These are phyloP conservation scores for Nautilus pompilius DNA, from an alignment of 1,140 invertebrate genomes.

Conservation along the genomic window DNA sequence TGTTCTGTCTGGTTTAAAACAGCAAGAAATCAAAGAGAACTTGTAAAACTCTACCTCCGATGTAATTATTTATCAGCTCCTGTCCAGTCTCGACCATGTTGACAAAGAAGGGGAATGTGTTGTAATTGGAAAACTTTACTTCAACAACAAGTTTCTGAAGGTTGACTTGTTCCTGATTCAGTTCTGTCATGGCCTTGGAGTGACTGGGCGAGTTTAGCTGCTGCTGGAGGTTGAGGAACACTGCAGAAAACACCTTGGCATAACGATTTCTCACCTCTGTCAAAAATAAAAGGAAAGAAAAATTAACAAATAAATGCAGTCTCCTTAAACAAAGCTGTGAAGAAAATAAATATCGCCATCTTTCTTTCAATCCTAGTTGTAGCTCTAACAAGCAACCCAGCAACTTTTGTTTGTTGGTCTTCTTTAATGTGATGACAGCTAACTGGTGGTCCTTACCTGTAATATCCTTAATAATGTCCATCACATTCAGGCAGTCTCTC, in stretches of 20 bases:
- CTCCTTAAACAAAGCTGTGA: too few relatives aligned
- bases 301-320: too few relatives aligned
- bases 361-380: too few relatives aligned
- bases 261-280: conserved; percentile 10
- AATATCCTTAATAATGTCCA: neutral
- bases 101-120: conserved; percentile 18
- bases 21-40: too few relatives aligned
- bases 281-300: neutral
- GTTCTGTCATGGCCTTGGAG: conserved; percentile 9
- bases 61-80: conserved; percentile 7
- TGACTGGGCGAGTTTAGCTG: conserved; percentile 6
- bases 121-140: conserved; percentile 7
- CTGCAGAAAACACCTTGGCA: conserved; percentile 6
- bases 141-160: conserved; percentile 15
- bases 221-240: conserved; percentile 6
- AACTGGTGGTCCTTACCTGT: neutral
- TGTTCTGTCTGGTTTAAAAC: too few relatives aligned
- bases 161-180: conserved; percentile 13
- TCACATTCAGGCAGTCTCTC: conserved; percentile 7
- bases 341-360: too few relatives aligned
- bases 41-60: conserved; percentile 5
- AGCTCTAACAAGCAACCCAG: too few relatives aligned
- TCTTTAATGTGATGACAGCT: too few relatives aligned
- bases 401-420: too few relatives aligned
- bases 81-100: conserved; percentile 11